Base-by-base conservation (phyloP, 2,113 vertebrate genomes). In the Sphyrna mokarran region DNA sequence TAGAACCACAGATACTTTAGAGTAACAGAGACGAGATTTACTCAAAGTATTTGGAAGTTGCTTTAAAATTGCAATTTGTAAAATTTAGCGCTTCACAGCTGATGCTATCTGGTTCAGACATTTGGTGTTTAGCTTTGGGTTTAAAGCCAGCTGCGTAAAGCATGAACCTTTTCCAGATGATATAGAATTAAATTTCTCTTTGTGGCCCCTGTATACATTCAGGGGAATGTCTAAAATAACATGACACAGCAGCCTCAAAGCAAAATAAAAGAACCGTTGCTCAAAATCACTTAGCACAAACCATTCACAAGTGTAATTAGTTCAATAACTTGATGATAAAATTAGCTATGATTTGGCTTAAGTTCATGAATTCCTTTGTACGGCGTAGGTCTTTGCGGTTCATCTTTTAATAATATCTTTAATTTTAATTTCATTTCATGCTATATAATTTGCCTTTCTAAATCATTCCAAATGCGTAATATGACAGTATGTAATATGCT, bases 361-460 rank as follows among this genome's bases (percentile, higher is more conserved):
- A 40, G 16, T 93, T 94, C 91, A 94, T 69, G 69, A 94, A 66
- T 68, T 69, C 91, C 22, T 94, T 94, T 94, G 91, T 26, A 20
- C 40, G 63, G 40, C 40, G n/a, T 22, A 37, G 20, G 37, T 86
- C 23, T 94, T 68, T 29, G 14, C n/a, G 22, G n/a, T 94, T 93
- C 29, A 63, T 86, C 61, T 93, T 94, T 94, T 40, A 69, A 68
- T 40, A 40, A 94, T 66, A 69, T 94, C 5, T 93, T 93, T 93
- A 93, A 93, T 69, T 94, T 94, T 94, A 94, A 94, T 94, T 94
- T n/a, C 37, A 66, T 68, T 69, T 94, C 63, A 94, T 66, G 58
- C 91, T 29, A 93, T 69, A n/a, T 93, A 69, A 94, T 94, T 66
- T 69, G 37, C 91, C 40, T 33, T 29, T 89, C 63, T 94, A 94